Evolutionary conservation across 2,888 invertebrate species (phyloP).

Genomic region (Rugalucina vietnamica): DNA sequence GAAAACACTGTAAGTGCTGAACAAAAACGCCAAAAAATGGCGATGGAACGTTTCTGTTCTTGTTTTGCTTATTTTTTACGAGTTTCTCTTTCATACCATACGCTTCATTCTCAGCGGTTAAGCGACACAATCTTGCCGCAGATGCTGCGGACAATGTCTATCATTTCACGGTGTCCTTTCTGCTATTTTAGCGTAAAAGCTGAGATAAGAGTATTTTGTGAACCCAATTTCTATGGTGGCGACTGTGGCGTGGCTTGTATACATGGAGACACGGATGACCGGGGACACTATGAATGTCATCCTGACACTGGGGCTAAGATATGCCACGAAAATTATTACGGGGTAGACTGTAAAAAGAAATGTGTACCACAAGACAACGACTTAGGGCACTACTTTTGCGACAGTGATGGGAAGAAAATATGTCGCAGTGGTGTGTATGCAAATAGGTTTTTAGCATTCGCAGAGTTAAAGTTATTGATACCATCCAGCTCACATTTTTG

Average conservation of each 20-base stretch:
- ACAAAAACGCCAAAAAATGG: too few species aligned
- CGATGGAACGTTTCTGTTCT: too few species aligned
- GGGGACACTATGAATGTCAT: conserved; percentile 54
- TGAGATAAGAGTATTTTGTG: conserved; percentile 53
- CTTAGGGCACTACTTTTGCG: conserved; percentile 44
- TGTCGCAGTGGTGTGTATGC: conserved; percentile 53
- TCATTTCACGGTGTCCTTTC: too few species aligned
- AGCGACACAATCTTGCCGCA: too few species aligned
- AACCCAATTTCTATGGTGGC: conserved; percentile 38
- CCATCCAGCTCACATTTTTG: too few species aligned
- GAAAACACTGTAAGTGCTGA: too few species aligned
- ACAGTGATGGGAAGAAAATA: conserved; percentile 32
- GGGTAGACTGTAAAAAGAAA: conserved; percentile 35
- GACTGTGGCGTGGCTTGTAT: conserved; percentile 47
- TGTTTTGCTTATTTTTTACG: too few species aligned
- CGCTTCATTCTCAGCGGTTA: too few species aligned
- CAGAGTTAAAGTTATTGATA: too few species aligned
- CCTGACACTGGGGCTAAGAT: conserved; percentile 36
- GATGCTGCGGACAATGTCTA: too few species aligned
- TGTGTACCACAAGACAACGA: conserved; percentile 37
- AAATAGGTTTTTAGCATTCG: too few species aligned
- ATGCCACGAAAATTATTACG: conserved; percentile 44
- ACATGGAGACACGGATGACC: conserved; percentile 22
- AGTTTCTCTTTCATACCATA: too few species aligned
- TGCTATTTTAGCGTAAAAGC: conserved; percentile 41